Percentiles rank a stretch among this genome's conserved stretches.
Conservation (phyloP, 2,113 vertebrate species). For the Ellobius talpinus region DNA sequence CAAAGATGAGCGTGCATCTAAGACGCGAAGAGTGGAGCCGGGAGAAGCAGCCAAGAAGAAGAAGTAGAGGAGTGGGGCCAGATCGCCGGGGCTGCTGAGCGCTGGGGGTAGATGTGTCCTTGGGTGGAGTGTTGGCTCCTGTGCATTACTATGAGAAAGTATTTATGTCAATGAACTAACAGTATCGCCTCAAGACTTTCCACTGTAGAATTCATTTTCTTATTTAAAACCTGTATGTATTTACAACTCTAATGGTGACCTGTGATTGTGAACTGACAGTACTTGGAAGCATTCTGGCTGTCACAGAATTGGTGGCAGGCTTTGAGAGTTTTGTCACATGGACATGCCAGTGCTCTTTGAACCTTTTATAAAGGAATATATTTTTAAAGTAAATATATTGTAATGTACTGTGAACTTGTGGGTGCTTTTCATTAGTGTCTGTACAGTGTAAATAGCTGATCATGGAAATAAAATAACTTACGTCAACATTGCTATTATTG, state of each 20-base stretch:
- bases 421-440: conserved; percentile 84
- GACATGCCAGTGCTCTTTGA: conserved; percentile 82
- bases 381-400: conserved; percentile 81
- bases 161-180: conserved; percentile 66
- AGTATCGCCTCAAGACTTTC: conserved; percentile 69
- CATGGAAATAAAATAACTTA: conserved; percentile 86
- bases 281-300: conserved; percentile 79
- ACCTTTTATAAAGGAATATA: conserved; percentile 89
- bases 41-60: conserved; percentile 94
- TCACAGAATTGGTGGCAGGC: conserved; percentile 77
- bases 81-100: conserved; percentile 49
- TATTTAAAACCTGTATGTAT: conserved; percentile 80
- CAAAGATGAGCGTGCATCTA: conserved; percentile 87
- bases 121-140: conserved; percentile 49
- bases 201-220: conserved; percentile 78
- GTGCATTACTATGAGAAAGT: conserved; percentile 81
- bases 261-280: conserved; percentile 78
- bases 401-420: conserved; percentile 83
- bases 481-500: conserved; percentile 53
- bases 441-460: conserved; percentile 85
- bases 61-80: conserved; percentile 75
- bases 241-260: conserved; percentile 74
- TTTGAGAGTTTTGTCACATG: conserved; percentile 76
- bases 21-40: conserved; percentile 92
- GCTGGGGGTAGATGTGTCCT: conserved; percentile 21